These are phyloP conservation scores for Melanchra persicariae DNA, from an alignment of 2,888 invertebrate genomes.

Conservation along the genomic window DNA sequence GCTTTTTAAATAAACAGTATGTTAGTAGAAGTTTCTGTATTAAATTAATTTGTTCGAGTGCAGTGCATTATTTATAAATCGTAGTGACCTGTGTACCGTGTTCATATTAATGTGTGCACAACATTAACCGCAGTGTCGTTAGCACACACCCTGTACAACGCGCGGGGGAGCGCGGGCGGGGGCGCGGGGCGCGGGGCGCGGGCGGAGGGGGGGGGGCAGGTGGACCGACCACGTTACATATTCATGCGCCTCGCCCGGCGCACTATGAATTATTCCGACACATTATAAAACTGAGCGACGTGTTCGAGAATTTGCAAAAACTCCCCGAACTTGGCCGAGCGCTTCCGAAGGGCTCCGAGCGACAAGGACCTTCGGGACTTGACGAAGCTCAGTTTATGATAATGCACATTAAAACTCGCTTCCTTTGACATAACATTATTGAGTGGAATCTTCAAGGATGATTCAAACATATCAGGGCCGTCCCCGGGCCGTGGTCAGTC, in stretches of 20 bases:
- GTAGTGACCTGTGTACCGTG: constrained; percentile 35
- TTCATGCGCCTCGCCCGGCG: constrained; percentile 67
- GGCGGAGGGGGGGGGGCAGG: constrained; percentile 25
- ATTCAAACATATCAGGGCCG: no score
- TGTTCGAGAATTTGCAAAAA: constrained; percentile 65
- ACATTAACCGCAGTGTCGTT: constrained; percentile 61
- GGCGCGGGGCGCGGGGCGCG: background rate
- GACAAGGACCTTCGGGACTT: constrained; percentile 10
- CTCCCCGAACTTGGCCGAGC: constrained; percentile 43
- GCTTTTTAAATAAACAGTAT: constrained; percentile 8
- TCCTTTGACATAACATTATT: constrained; percentile 24
- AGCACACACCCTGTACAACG: constrained; percentile 43
- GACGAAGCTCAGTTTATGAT: constrained; percentile 40
- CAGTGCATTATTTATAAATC: constrained; percentile 49
- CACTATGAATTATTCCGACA: constrained; percentile 75
- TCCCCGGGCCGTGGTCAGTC: no score
- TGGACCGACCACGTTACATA: constrained; percentile 67
- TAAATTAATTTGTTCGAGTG: constrained; percentile 40
- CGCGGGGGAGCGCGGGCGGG: constrained; percentile 10
- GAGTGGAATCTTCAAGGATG: background rate
- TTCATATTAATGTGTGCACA: constrained; percentile 63
- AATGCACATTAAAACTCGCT: constrained; percentile 43
- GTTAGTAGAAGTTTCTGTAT: constrained; percentile 11
- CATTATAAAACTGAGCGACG: constrained; percentile 71
- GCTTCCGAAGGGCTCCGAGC: constrained; percentile 29